phyloP scores from a whole-genome alignment of 1,140 invertebrate genomes.

The Drosophila pseudoobscura region DNA sequence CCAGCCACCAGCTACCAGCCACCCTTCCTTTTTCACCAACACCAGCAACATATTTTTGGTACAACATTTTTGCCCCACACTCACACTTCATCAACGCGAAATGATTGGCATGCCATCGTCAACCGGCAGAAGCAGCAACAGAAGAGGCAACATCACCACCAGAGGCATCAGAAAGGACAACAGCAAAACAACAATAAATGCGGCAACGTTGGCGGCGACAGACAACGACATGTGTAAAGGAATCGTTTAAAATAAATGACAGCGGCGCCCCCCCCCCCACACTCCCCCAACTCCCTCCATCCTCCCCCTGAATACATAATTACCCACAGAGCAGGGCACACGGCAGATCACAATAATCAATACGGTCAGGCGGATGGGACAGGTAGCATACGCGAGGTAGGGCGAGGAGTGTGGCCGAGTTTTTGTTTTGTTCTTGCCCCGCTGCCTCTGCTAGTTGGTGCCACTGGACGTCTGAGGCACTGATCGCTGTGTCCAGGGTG shows the following conservation, averaged over 20 bases:
- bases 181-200: slow-evolving; percentile 14
- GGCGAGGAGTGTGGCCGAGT: slow-evolving; percentile 46
- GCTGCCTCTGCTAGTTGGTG: background rate
- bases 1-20: no score
- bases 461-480: slow-evolving; percentile 3
- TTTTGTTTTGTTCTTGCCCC: slow-evolving; percentile 35
- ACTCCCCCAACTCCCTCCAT: background rate
- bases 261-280: slow-evolving; percentile 42
- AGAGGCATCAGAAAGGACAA: slow-evolving; percentile 1
- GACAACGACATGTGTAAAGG: slow-evolving; percentile 78
- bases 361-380: slow-evolving; percentile 43
- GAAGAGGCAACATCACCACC: background rate
- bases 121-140: slow-evolving; percentile 33
- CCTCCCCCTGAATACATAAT: slow-evolving; percentile 61
- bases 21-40: slow-evolving; percentile 2
- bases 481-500: slow-evolving; percentile 20
- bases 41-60: slow-evolving; percentile 52
- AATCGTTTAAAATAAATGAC: slow-evolving; percentile 82
- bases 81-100: slow-evolving; percentile 80
- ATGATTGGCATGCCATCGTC: slow-evolving; percentile 78
- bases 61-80: slow-evolving; percentile 80
- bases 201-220: slow-evolving; percentile 70
- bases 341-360: slow-evolving; percentile 81
- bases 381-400: background rate
- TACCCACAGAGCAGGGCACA: slow-evolving; percentile 68